Base-by-base conservation (phyloP, 53 echinoderm and acorn worm species). In the Actinopyga echinites region DNA sequence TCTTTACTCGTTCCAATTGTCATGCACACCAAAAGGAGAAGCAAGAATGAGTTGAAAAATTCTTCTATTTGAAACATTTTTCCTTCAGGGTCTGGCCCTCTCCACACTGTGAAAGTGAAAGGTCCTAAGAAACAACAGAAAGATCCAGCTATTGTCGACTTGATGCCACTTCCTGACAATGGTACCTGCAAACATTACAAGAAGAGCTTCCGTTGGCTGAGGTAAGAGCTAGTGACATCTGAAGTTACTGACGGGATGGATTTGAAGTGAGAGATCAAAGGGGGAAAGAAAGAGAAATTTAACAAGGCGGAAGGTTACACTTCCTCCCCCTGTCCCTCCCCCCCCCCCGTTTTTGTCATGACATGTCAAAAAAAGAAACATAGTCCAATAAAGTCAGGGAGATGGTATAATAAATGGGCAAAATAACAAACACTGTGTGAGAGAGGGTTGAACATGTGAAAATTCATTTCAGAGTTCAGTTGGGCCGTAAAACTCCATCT, bases 191-290 rank as follows among this genome's bases (percentile, higher is more conserved):
- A 88, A 44, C 97, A 96, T 60, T 96, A 88, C 83, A 92, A 92
- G 82, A 96, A 96, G 69, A 96, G 94, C 80, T 96, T 92, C 85
- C 82, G 96, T 29, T 96, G 96, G 96, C 68, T 96, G 7, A 88
- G 96, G 92, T 92, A 74, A 52, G 60, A 52, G 19, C 25, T 23
- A 69, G 40, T 38, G 2, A 21, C 20, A 64, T 64, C 25, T 64
- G 64, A 22, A 26, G 11, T 22, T 12, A n/a, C 12, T 64, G 64
- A 12, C n/a, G 25, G 12, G 25, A 21, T 26, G n/a, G 35, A 67
- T 25, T 67, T 25, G n/a, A 58, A 9, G 5, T 58, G 10, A 9
- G 58, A 25, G 37, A 37, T 5, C 37, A 37, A 37, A n/a, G n/a
- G n/a, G n/a, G n/a, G n/a, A 44, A 44, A 7, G 11, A 1, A 44